These are phyloP conservation scores for Pseudomyrmex pallidus DNA, from an alignment of 1,140 invertebrate genomes.

Conservation along the genomic window DNA sequence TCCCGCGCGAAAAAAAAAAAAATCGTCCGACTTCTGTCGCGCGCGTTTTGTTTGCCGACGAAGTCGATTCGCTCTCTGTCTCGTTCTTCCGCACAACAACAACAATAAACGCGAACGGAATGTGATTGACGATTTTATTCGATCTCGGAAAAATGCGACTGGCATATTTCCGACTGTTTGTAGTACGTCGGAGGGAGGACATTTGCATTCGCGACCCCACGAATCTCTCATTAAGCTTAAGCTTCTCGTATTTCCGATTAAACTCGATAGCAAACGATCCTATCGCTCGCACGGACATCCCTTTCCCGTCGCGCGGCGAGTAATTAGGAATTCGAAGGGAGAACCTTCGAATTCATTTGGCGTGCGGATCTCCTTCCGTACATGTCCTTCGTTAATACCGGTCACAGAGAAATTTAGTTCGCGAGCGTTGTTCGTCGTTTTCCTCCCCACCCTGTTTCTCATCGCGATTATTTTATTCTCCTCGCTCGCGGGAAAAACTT, in stretches of 20 bases:
- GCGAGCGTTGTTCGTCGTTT: slow-evolving; percentile 17
- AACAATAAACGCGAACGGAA: background rate
- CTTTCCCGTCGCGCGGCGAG: slow-evolving; percentile 60
- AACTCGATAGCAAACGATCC: slow-evolving; percentile 76
- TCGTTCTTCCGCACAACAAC: background rate
- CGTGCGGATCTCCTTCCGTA: slow-evolving; percentile 34
- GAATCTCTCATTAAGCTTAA: slow-evolving; percentile 73
- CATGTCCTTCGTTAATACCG: slow-evolving; percentile 54
- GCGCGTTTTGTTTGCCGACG: slow-evolving; percentile 81
- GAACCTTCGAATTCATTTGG: slow-evolving; percentile 77
- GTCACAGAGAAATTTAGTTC: slow-evolving; percentile 42
- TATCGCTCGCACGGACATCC: slow-evolving; percentile 79
- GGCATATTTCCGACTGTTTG: slow-evolving; percentile 31
- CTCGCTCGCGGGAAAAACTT: background rate
- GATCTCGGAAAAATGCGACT: slow-evolving; percentile 29
- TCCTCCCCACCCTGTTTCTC: background rate
- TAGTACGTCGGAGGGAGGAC: slow-evolving; percentile 42
- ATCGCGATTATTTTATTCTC: background rate
- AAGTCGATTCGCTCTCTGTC: slow-evolving; percentile 58
- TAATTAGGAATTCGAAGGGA: slow-evolving; percentile 79
- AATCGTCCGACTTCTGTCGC: slow-evolving; percentile 62
- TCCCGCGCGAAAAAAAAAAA: slow-evolving; percentile 13
- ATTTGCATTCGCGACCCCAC: slow-evolving; percentile 62
- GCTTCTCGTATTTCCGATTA: slow-evolving; percentile 74
- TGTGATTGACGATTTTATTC: background rate